Conservation (phyloP, 2,797 vertebrate species). For the Poecile montanus region DNA sequence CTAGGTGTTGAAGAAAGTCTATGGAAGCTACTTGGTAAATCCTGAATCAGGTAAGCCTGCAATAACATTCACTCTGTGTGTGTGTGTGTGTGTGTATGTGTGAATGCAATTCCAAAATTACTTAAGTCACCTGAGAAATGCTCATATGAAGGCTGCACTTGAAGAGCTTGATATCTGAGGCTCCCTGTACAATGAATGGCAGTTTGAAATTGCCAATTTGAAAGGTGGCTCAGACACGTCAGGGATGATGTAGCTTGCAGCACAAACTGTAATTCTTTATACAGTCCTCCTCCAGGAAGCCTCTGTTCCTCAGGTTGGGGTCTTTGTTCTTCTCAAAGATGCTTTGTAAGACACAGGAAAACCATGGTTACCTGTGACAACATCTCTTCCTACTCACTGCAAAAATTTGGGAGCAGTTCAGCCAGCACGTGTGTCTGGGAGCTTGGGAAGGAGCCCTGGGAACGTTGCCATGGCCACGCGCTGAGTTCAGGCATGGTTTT, state of each 20-base stretch:
- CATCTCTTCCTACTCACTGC: slow-evolving; percentile 66
- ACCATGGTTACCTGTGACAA: slow-evolving; percentile 74
- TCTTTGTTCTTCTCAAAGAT: slow-evolving; percentile 59
- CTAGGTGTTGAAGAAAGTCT: slow-evolving; percentile 94
- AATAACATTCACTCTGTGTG: neutral
- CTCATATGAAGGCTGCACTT: neutral
- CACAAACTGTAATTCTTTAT: slow-evolving; percentile 26
- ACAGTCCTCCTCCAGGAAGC: neutral
- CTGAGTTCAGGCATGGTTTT: neutral
- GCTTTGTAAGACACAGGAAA: slow-evolving; percentile 47
- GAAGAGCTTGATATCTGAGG: neutral
- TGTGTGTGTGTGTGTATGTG: neutral
- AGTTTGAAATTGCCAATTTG: neutral
- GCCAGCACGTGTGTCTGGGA: neutral
- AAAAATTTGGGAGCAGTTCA: slow-evolving; percentile 34
- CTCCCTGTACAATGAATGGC: neutral
- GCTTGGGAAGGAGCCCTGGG: neutral
- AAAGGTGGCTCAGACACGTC: neutral
- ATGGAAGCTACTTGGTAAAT: slow-evolving; percentile 89
- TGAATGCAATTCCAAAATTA: neutral
- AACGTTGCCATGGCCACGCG: neutral
- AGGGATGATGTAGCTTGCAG: slow-evolving; percentile 8
- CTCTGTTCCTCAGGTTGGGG: slow-evolving; percentile 4
- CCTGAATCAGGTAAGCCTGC: slow-evolving; percentile 86
- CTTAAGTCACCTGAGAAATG: neutral